Conservation (phyloP, 2,888 invertebrate species). For the Mylabris sibirica region DNA sequence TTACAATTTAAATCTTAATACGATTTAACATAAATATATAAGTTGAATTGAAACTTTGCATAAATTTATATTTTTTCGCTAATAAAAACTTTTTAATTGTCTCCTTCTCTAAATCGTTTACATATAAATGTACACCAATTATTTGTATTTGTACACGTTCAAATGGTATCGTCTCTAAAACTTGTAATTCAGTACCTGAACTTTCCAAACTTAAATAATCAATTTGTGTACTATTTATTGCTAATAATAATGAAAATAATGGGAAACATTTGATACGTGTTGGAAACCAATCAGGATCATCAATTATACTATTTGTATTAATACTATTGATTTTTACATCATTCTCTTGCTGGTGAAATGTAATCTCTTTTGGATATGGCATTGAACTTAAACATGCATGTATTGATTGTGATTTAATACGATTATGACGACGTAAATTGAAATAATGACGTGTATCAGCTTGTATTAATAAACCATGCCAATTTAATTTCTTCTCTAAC, state of each 20-base stretch:
- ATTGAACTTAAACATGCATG: constrained; percentile 84
- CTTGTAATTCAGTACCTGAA: constrained; percentile 63
- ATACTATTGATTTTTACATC: constrained; percentile 62
- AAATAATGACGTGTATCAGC: constrained; percentile 82
- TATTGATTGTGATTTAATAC: constrained; percentile 69
- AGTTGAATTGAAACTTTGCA: constrained; percentile 55
- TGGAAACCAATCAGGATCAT: constrained; percentile 68
- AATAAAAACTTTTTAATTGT: constrained; percentile 58
- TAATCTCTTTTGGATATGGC: constrained; percentile 78
- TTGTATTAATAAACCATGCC: constrained; percentile 79
- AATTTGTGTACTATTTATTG: constrained; percentile 74
- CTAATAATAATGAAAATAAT: constrained; percentile 80
- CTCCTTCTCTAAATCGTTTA: constrained; percentile 54
- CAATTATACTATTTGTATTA: constrained; percentile 64
- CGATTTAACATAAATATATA: constrained; percentile 54
- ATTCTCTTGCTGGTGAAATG: constrained; percentile 56
- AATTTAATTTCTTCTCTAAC: constrained; percentile 74
- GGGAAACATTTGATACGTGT: constrained; percentile 87
- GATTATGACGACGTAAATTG: constrained; percentile 67
- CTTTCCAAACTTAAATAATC: constrained; percentile 76
- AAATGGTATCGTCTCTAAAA: constrained; percentile 69
- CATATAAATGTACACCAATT: constrained; percentile 58
- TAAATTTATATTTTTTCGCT: constrained; percentile 56
- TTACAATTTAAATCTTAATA: constrained; percentile 42
- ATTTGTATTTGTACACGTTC: constrained; percentile 61